phyloP scores from a whole-genome alignment of 2,113 vertebrate species.

The Thinocorus orbignyianus region DNA sequence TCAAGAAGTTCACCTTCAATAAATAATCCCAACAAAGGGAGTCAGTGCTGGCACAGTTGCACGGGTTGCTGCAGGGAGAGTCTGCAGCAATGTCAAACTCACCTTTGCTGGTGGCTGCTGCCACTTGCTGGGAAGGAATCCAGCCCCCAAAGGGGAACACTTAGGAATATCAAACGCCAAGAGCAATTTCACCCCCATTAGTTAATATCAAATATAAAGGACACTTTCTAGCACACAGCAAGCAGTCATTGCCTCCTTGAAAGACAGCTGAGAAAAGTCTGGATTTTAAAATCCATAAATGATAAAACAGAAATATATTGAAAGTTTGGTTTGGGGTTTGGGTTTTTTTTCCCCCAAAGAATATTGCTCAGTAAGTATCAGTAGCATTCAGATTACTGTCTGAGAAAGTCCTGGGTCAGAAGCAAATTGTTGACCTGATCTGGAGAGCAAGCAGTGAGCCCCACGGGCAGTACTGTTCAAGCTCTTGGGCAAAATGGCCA shows the following conservation, averaged over 20 bases:
- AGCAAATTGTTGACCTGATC: background rate
- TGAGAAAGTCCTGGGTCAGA: background rate
- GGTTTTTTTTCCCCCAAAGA: background rate
- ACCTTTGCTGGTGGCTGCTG: slow-evolving; percentile 54
- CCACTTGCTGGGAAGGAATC: slow-evolving; percentile 54
- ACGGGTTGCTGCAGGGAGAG: slow-evolving; percentile 5
- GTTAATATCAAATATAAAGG: slow-evolving; percentile 37
- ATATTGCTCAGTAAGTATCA: background rate
- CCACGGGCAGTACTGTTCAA: background rate
- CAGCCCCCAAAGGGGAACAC: slow-evolving; percentile 41
- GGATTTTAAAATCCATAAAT: background rate
- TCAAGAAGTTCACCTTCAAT: slow-evolving; percentile 49
- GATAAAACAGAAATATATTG: background rate
- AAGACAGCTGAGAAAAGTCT: background rate
- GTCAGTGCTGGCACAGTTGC: slow-evolving; percentile 28
- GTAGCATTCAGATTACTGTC: background rate
- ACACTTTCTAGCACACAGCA: background rate
- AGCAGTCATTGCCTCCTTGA: background rate
- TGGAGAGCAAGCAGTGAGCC: background rate
- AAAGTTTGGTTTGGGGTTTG: too few relatives aligned
- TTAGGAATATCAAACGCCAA: slow-evolving; percentile 29
- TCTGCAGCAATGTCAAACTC: slow-evolving; percentile 64
- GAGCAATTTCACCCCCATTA: slow-evolving; percentile 42
- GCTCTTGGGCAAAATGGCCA: background rate
- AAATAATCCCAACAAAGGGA: background rate